Evolutionary conservation across 2,888 invertebrate species (phyloP).

Genomic region (Nipponacmea schrenckii): DNA sequence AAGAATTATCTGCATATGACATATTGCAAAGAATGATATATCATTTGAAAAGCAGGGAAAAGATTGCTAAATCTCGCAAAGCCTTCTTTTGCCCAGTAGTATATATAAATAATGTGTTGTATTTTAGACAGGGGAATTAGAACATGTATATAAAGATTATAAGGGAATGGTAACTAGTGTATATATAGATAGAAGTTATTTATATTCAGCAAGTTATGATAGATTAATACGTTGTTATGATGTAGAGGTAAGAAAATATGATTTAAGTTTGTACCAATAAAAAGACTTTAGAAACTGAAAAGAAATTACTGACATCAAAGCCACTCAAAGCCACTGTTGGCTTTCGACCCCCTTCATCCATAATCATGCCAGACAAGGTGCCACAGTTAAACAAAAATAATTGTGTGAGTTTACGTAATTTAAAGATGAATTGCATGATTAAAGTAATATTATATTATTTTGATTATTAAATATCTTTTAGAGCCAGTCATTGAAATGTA

Average conservation of each 20-base stretch:
- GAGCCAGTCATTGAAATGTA: constrained; percentile 35
- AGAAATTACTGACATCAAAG: too few relatives aligned
- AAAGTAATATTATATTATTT: too few relatives aligned
- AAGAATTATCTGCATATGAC: background rate
- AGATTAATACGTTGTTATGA: constrained; percentile 44
- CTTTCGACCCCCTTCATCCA: too few relatives aligned
- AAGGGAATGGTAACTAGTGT: constrained; percentile 42
- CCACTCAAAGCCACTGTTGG: background rate
- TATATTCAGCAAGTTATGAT: constrained; percentile 47
- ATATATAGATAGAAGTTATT: constrained; percentile 32
- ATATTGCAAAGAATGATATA: too few relatives aligned
- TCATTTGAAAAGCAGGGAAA: too few relatives aligned
- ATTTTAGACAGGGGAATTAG: constrained; percentile 43
- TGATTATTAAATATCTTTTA: constrained; percentile 24
- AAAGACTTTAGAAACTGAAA: too few relatives aligned
- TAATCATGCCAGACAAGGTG: too few relatives aligned
- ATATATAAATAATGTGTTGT: background rate
- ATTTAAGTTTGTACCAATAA: background rate
- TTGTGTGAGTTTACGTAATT: too few relatives aligned
- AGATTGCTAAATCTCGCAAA: too few relatives aligned
- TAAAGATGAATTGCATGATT: too few relatives aligned
- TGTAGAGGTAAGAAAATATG: constrained; percentile 30
- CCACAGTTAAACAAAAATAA: too few relatives aligned
- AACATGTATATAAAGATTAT: constrained; percentile 36
- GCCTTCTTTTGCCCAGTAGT: too few relatives aligned